phyloP scores from a whole-genome alignment of 2,797 vertebrate species.

The Chaetophractus vellerosus region DNA sequence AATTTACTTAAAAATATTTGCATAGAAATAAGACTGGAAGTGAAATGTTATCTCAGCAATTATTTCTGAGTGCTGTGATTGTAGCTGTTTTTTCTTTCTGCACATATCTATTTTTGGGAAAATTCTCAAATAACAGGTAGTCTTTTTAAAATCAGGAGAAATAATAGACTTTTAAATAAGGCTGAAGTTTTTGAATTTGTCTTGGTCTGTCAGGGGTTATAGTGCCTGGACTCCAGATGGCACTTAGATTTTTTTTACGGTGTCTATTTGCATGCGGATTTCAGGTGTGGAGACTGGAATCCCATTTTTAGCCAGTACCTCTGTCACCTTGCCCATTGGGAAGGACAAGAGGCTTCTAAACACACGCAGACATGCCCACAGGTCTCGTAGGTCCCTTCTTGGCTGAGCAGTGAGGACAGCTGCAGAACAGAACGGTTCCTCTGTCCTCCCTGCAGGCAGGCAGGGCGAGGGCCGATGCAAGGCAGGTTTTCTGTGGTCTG shows the following conservation, averaged over 20 bases:
- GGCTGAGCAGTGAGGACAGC: neutral
- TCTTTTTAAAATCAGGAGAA: slow-evolving; percentile 17
- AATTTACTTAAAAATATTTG: neutral
- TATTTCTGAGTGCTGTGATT: slow-evolving; percentile 26
- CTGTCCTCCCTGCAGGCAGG: neutral
- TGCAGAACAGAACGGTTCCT: neutral
- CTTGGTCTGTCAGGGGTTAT: neutral
- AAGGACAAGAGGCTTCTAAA: neutral
- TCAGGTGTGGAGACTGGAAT: neutral
- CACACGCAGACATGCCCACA: rapidly evolving
- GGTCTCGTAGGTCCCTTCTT: neutral
- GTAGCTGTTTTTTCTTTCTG: neutral
- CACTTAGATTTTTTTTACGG: neutral
- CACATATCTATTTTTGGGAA: neutral
- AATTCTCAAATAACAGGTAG: neutral
- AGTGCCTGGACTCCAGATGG: neutral
- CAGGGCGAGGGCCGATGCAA: neutral
- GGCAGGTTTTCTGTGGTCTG: neutral
- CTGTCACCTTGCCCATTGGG: neutral
- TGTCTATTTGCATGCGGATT: neutral
- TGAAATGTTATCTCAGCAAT: neutral
- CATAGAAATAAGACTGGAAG: neutral
- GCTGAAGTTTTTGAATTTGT: neutral
- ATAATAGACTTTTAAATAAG: neutral
- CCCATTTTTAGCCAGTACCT: neutral